Conservation (phyloP, 2,797 vertebrate genomes). For the Octomys mimax region DNA sequence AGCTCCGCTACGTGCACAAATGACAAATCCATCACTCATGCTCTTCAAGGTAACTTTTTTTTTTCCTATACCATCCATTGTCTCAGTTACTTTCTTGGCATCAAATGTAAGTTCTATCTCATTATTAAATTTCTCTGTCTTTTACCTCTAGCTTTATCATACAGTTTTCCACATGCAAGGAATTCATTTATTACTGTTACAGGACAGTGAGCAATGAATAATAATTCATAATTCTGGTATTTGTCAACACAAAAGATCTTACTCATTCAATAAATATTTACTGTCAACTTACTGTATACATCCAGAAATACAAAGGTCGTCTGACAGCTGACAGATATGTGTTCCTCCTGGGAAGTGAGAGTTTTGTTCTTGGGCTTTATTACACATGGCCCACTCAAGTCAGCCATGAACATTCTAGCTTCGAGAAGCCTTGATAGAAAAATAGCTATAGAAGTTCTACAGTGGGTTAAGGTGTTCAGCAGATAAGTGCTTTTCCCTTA, state of each 20-base stretch:
- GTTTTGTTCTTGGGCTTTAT: not conserved
- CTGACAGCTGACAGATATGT: not conserved
- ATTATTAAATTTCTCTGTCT: not conserved
- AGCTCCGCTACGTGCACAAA: not conserved
- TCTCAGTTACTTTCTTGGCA: not conserved
- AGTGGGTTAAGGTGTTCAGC: not conserved
- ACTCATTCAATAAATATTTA: not conserved
- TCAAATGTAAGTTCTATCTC: not conserved
- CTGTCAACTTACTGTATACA: not conserved
- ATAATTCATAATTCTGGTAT: not conserved
- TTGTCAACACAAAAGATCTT: not conserved
- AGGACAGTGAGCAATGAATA: not conserved
- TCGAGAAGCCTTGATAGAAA: not conserved
- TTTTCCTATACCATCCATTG: not conserved
- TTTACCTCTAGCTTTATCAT: not conserved
- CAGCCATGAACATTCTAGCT: not conserved
- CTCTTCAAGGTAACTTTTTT: not conserved
- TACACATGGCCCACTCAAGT: not conserved
- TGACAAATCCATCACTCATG: not conserved
- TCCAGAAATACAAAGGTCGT: not conserved
- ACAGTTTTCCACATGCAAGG: not conserved
- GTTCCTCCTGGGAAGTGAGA: not conserved
- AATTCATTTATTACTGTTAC: not conserved
- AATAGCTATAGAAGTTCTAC: not conserved
- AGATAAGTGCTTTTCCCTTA: not conserved